Evolutionary conservation across 1,140 invertebrate species (phyloP).

Genomic region (Portunus trituberculatus): DNA sequence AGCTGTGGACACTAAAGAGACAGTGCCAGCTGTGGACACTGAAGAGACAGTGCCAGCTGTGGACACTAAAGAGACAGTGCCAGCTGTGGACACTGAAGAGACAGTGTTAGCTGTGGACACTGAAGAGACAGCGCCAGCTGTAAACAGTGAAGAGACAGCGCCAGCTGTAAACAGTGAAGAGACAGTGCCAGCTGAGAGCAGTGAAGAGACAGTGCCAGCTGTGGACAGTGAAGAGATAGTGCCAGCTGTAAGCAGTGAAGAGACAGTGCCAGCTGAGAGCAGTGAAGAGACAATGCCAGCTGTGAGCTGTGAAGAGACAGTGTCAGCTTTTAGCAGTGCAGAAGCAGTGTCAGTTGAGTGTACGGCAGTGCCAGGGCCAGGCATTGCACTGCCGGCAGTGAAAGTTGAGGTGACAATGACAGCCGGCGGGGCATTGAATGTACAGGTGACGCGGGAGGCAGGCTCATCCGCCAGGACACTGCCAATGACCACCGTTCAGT

Average conservation of each 20-base stretch:
- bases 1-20: not conserved
- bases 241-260: not conserved
- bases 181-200: not conserved
- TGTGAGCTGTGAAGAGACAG: not conserved
- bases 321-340: not conserved
- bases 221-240: not conserved
- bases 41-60: not conserved
- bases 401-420: too few species aligned
- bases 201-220: not conserved
- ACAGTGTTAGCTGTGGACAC: not conserved
- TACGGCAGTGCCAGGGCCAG: too few species aligned
- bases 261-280: not conserved
- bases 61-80: not conserved
- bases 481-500: too few species aligned
- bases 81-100: not conserved
- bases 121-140: too few species aligned
- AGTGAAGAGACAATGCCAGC: not conserved
- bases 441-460: too few species aligned
- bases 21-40: not conserved
- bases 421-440: too few species aligned
- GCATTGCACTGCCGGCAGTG: too few species aligned
- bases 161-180: not conserved
- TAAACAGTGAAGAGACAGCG: not conserved
- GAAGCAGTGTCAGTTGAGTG: not conserved
- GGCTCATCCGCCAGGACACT: too few species aligned